Conservation (phyloP, 1,140 invertebrate species). For the Drosophila erecta region DNA sequence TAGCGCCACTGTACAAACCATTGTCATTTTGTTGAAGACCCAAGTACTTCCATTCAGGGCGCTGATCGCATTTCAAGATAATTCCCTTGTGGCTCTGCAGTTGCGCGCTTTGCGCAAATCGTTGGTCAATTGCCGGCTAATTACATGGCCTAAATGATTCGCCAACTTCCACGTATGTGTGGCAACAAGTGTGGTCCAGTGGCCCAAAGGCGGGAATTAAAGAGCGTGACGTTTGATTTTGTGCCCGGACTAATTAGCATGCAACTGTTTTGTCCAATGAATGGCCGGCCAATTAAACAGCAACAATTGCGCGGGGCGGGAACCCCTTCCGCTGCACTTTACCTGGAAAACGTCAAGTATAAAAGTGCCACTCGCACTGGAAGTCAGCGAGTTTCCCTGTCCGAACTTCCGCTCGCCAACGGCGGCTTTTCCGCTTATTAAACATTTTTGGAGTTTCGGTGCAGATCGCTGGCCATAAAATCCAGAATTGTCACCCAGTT, state of each 20-base stretch:
- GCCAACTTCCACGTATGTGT: conserved; percentile 23
- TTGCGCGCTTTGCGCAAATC: conserved; percentile 6
- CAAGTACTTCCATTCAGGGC: not conserved
- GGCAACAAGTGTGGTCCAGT: conserved; percentile 7
- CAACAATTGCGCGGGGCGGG: not conserved
- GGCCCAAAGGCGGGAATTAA: conserved; percentile 54
- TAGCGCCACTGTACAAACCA: not conserved
- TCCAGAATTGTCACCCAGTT: conserved; percentile 24
- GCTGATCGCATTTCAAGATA: conserved; percentile 7
- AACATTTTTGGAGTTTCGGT: conserved; percentile 39
- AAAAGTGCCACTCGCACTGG: conserved; percentile 10
- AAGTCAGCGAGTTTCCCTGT: conserved; percentile 14
- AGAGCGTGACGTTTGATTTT: conserved; percentile 46
- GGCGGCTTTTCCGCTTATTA: conserved; percentile 66
- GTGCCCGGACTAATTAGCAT: conserved; percentile 52
- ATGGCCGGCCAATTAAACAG: conserved; percentile 21
- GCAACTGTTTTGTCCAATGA: conserved; percentile 58
- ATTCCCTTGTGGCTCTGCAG: conserved; percentile 1
- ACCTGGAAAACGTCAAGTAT: conserved; percentile 25
- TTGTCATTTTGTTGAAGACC: not conserved
- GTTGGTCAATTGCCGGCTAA: conserved; percentile 45
- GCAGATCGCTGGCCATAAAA: conserved; percentile 22
- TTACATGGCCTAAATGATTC: conserved; percentile 32
- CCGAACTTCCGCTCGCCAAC: conserved; percentile 54
- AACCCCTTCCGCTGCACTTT: conserved; percentile 1